Conservation (phyloP, 2,797 vertebrate species). For the Paramormyrops hopkinsi region DNA sequence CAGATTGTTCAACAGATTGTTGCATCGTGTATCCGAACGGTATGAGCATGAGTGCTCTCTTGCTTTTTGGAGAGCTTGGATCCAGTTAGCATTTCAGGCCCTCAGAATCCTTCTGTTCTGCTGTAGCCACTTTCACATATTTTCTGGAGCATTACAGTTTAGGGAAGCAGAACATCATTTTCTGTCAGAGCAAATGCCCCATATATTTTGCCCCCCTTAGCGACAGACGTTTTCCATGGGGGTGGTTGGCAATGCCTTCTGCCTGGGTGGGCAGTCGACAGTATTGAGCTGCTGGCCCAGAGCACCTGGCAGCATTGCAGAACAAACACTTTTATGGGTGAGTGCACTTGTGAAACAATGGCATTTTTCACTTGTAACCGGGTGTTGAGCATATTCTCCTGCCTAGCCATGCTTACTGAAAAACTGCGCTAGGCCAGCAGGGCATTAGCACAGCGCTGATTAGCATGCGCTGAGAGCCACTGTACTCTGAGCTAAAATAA, state of each 20-base stretch:
- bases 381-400: slow-evolving; percentile 8
- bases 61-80: background rate
- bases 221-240: background rate
- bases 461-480: background rate
- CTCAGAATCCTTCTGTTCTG: background rate
- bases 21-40: background rate
- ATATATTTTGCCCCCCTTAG: background rate
- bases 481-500: background rate
- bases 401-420: slow-evolving; percentile 12
- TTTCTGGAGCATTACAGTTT: background rate
- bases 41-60: background rate
- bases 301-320: slow-evolving; percentile 7
- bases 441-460: background rate
- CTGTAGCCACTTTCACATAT: background rate
- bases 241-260: slow-evolving; percentile 9
- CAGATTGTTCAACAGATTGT: background rate
- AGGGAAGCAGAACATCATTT: background rate
- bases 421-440: background rate
- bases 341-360: slow-evolving; percentile 15
- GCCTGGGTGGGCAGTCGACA: slow-evolving; percentile 11
- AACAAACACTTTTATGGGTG: slow-evolving; percentile 19
- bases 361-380: slow-evolving; percentile 17
- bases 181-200: background rate
- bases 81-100: background rate
- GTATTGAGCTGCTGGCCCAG: slow-evolving; percentile 10